Evolutionary conservation across 2,888 invertebrate genomes (phyloP).

Genomic region (Latheticus oryzae): DNA sequence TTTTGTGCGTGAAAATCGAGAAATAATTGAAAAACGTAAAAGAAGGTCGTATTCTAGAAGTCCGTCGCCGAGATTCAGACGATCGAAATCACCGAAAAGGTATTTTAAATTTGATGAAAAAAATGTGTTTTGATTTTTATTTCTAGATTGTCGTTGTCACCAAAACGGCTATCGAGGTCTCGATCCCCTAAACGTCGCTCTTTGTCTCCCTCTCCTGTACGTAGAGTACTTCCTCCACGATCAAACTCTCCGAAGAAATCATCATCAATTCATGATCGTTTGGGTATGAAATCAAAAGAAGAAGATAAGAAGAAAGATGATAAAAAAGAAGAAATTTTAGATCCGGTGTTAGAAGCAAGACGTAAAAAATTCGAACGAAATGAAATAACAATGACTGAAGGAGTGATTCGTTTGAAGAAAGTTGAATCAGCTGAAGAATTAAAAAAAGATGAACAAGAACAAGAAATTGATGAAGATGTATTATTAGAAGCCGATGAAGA

Average conservation of each 20-base stretch:
- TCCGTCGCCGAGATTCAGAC: conserved; percentile 56
- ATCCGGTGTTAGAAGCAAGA: conserved; percentile 68
- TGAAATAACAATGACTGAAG: conserved; percentile 65
- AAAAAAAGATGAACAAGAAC: conserved; percentile 13
- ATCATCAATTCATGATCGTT: conserved; percentile 28
- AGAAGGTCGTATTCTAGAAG: conserved; percentile 64
- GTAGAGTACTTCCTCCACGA: conserved; percentile 28
- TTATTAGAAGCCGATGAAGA: conserved; percentile 51
- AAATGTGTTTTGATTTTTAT: conserved; percentile 7
- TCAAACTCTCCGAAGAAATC: conserved; percentile 25
- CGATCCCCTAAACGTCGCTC: conserved; percentile 43
- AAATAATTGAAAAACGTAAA: conserved; percentile 63
- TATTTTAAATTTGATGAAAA: conserved; percentile 13
- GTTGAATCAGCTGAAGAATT: conserved; percentile 22
- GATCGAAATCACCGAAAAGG: conserved; percentile 54
- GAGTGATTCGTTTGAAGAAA: conserved; percentile 66
- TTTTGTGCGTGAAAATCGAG: conserved; percentile 64
- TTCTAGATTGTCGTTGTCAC: conserved; percentile 51
- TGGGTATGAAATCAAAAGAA: conserved; percentile 29
- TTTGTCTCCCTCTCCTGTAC: conserved; percentile 44
- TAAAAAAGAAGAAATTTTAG: conserved; percentile 20
- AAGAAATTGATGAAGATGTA: conserved; percentile 49
- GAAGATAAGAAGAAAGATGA: conserved; percentile 25
- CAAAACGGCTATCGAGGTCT: conserved; percentile 41
- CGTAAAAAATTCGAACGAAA: conserved; percentile 68